phyloP scores from a whole-genome alignment of 1,140 invertebrate species.

The Meteorus sp. region DNA sequence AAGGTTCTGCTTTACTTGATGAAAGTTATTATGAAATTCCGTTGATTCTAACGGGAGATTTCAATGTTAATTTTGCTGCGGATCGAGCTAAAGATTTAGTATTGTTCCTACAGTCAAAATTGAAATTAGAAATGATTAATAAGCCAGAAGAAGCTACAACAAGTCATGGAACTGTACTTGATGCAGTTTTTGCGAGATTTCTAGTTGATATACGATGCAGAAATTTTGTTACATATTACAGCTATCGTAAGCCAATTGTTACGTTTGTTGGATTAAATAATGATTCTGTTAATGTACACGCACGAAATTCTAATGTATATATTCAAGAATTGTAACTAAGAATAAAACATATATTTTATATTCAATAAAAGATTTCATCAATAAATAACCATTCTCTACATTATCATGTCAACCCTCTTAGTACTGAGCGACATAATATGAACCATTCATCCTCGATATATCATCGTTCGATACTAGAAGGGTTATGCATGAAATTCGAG shows the following conservation, averaged over 20 bases:
- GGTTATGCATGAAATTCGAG: too few species aligned
- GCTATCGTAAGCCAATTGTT: constrained; percentile 9
- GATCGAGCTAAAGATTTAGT: background rate
- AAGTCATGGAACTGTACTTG: constrained; percentile 8
- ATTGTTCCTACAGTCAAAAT: constrained; percentile 1
- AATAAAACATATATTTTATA: too few species aligned
- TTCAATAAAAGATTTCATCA: too few species aligned
- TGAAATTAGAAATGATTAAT: constrained; percentile 6
- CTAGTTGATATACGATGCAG: background rate
- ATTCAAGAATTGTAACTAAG: too few species aligned
- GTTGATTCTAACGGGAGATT: constrained; percentile 19
- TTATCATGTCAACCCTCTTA: too few species aligned
- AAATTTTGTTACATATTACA: background rate
- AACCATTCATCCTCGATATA: too few species aligned
- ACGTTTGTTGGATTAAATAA: background rate
- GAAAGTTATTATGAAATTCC: background rate
- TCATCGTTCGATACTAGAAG: too few species aligned
- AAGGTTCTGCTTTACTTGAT: background rate
- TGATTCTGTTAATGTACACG: too few species aligned
- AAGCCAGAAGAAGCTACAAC: background rate
- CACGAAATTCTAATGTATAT: too few species aligned
- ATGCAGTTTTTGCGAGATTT: constrained; percentile 11
- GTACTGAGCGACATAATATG: too few species aligned
- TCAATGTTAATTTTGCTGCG: constrained; percentile 11
- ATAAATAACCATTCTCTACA: too few species aligned